Evolutionary conservation across 2,888 invertebrate species (phyloP).

Genomic region (Agrypnus murinus): DNA sequence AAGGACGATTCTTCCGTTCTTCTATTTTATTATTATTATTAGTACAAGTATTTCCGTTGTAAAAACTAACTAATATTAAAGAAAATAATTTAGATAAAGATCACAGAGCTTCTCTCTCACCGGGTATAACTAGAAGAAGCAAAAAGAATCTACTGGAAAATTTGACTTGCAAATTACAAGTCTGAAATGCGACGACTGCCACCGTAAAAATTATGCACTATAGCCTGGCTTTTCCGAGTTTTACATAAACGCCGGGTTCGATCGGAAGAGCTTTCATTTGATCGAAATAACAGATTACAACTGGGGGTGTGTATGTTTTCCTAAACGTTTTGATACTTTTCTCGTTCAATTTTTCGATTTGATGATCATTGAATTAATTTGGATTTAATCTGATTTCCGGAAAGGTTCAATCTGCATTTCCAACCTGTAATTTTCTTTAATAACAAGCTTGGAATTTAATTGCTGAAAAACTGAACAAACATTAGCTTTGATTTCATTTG

Average conservation of each 20-base stretch:
- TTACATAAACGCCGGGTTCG: slow-evolving; percentile 10
- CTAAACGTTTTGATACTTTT: slow-evolving; percentile 1
- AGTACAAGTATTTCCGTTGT: too few species aligned
- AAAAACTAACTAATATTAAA: background rate
- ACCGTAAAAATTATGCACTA: slow-evolving; percentile 17
- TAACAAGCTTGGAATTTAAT: too few species aligned
- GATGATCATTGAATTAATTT: background rate
- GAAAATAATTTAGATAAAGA: background rate
- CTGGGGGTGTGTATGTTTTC: background rate
- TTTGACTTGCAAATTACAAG: slow-evolving; percentile 8
- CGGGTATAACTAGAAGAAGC: background rate
- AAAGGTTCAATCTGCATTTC: too few species aligned
- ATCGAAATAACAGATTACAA: slow-evolving; percentile 17
- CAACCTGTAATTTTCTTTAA: too few species aligned
- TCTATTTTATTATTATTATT: too few species aligned
- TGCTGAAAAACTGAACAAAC: too few species aligned
- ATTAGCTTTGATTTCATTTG: too few species aligned
- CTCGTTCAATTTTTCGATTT: background rate
- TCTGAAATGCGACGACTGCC: slow-evolving; percentile 12
- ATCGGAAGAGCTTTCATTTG: slow-evolving; percentile 13
- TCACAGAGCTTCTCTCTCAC: background rate
- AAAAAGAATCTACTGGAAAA: background rate
- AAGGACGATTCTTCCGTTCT: too few species aligned
- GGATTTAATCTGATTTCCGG: slow-evolving; percentile 6
- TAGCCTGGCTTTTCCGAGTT: slow-evolving; percentile 8